Percentiles rank a stretch among this genome's conserved stretches.
phyloP scores from a whole-genome alignment of 2,113 vertebrate species.

The Manacus vitellinus region DNA sequence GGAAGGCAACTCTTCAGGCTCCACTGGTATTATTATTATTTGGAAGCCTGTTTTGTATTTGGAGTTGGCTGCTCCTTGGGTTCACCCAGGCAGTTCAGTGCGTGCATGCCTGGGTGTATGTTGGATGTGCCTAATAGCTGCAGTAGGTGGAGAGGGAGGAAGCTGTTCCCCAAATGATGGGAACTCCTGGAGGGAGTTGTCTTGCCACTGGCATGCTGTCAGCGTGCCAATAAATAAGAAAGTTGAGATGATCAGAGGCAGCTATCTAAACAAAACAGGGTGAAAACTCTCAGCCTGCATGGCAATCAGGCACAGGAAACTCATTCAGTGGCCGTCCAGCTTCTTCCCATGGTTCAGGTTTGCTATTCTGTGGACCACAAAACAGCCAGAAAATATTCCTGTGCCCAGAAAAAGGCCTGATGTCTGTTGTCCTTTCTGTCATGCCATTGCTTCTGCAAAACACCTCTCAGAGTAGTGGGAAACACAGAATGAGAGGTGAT shows the following conservation, averaged over 20 bases:
- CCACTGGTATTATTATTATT: constrained; percentile 20
- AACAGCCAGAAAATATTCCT: background rate
- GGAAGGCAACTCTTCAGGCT: constrained; percentile 57
- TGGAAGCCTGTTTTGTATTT: constrained; percentile 25
- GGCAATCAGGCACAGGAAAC: background rate
- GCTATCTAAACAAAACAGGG: constrained; percentile 47
- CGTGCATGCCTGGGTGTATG: constrained; percentile 27
- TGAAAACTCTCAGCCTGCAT: constrained; percentile 1
- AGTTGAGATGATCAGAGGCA: constrained; percentile 40
- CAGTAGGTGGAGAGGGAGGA: constrained; percentile 62
- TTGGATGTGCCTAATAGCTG: constrained; percentile 31
- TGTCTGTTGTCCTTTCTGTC: background rate
- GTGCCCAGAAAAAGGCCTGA: background rate
- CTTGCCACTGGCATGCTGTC: constrained; percentile 55
- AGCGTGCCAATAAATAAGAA: constrained; percentile 43
- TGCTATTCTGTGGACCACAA: background rate
- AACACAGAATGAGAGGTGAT: background rate
- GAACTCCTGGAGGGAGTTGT: constrained; percentile 64
- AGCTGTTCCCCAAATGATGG: constrained; percentile 48
- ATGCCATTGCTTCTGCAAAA: background rate
- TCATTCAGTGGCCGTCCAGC: background rate
- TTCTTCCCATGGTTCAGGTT: background rate
- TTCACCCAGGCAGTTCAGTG: constrained; percentile 21
- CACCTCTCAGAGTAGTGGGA: background rate
- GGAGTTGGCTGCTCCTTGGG: constrained; percentile 19